Conservation (phyloP, 2,888 invertebrate genomes). For the Neria commutata region DNA sequence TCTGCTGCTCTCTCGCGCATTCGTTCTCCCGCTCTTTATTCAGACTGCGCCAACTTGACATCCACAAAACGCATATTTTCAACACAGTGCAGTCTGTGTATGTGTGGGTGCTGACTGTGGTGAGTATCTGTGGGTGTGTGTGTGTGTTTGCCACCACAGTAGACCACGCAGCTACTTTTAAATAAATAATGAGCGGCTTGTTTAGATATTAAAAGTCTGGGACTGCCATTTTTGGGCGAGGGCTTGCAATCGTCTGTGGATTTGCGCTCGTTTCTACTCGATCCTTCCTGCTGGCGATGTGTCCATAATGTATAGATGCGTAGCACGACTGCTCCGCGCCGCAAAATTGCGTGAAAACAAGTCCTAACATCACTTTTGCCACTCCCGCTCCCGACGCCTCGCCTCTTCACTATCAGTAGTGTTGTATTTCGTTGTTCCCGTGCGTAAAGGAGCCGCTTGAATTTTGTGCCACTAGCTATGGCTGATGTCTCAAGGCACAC, state of each 20-base stretch:
- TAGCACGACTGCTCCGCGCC: conserved; percentile 1
- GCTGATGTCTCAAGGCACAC: background rate
- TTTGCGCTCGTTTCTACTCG: background rate
- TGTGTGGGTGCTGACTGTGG: too few relatives aligned
- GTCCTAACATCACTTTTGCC: conserved; percentile 53
- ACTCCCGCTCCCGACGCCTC: conserved; percentile 38
- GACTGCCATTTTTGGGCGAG: conserved; percentile 24
- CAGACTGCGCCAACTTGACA: background rate
- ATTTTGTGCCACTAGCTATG: background rate
- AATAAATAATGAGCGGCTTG: conserved; percentile 53
- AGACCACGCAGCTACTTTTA: too few relatives aligned
- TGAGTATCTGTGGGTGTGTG: too few relatives aligned
- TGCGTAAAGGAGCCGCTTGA: too few relatives aligned
- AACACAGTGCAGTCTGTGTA: too few relatives aligned
- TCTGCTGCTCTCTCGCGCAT: background rate
- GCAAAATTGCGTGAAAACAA: conserved; percentile 49
- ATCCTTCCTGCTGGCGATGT: too few relatives aligned
- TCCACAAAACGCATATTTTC: too few relatives aligned
- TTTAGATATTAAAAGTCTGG: conserved; percentile 55
- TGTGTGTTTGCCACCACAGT: too few relatives aligned
- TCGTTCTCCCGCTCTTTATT: background rate
- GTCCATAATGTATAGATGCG: conserved; percentile 13
- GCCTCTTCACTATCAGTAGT: too few relatives aligned
- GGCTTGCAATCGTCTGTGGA: background rate
- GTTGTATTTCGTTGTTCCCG: too few relatives aligned